Evolutionary conservation across 2,797 vertebrate species (phyloP).

Genomic region (Columba guinea): DNA sequence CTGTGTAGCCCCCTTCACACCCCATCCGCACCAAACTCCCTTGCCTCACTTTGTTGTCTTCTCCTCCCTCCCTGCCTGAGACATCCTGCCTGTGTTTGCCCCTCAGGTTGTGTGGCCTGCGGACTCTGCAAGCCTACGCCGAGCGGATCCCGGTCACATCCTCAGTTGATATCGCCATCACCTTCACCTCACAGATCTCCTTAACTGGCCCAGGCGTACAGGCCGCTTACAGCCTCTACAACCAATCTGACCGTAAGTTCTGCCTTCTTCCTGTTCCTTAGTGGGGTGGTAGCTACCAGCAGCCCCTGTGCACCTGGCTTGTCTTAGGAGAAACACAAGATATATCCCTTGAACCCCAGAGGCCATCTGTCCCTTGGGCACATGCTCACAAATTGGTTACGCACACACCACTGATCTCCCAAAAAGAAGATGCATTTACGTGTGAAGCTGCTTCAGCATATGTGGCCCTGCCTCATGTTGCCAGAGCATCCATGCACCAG

Average conservation of each 20-base stretch:
- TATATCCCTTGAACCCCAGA: rapidly evolving
- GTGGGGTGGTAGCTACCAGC: background rate
- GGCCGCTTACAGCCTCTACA: conserved; percentile 87
- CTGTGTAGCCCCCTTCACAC: background rate
- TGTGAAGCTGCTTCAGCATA: background rate
- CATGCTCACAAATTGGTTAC: background rate
- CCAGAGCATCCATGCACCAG: background rate
- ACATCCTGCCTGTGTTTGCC: background rate
- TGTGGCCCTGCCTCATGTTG: background rate
- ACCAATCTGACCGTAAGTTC: conserved; percentile 89
- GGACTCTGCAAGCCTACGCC: conserved; percentile 83
- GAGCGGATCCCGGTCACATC: conserved; percentile 84
- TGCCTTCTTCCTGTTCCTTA: background rate
- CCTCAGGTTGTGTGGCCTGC: conserved; percentile 86
- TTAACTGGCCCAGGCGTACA: conserved; percentile 90
- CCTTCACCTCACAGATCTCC: conserved; percentile 87
- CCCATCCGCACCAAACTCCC: rapidly evolving
- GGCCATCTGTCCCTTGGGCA: background rate
- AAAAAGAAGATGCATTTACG: background rate
- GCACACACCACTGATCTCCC: no score
- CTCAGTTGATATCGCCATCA: conserved; percentile 74
- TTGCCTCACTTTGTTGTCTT: background rate
- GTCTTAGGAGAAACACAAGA: background rate
- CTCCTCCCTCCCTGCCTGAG: background rate
- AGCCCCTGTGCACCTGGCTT: background rate